A percentile compares a stretch with the other conserved stretches of the same genome.
Evolutionary conservation across 1,140 invertebrate species (phyloP).

Genomic region (Eciton burchellii): DNA sequence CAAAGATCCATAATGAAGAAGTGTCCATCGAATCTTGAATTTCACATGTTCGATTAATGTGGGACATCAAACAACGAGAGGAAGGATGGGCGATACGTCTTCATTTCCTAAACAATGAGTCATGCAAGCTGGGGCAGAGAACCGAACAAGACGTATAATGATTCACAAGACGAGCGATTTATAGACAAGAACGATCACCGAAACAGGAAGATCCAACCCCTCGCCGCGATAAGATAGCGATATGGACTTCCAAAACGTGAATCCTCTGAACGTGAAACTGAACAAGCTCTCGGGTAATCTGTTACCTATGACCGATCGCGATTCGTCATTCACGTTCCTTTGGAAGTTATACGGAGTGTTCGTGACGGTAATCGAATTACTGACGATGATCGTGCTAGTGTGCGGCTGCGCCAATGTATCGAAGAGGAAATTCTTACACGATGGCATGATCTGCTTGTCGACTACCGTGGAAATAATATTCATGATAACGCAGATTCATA

Average conservation of each 20-base stretch:
- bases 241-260: slow-evolving; percentile 70
- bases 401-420: slow-evolving; percentile 50
- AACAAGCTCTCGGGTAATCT: slow-evolving; percentile 65
- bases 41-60: too few relatives aligned
- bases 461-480: slow-evolving; percentile 26
- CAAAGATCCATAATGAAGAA: too few relatives aligned
- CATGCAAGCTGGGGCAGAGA: too few relatives aligned
- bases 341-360: slow-evolving; percentile 40
- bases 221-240: neutral
- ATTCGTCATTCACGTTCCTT: neutral
- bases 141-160: too few relatives aligned
- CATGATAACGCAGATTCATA: slow-evolving; percentile 10
- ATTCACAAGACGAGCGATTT: neutral
- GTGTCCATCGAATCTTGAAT: too few relatives aligned
- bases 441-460: slow-evolving; percentile 17
- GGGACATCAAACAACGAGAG: too few relatives aligned
- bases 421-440: slow-evolving; percentile 37
- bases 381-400: neutral
- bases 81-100: too few relatives aligned
- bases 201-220: too few relatives aligned
- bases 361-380: slow-evolving; percentile 30
- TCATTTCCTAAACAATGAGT: too few relatives aligned
- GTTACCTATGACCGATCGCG: slow-evolving; percentile 50
- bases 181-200: too few relatives aligned
- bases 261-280: slow-evolving; percentile 47